phyloP scores from a whole-genome alignment of 2,888 invertebrate species.

The Poecilobothrus nobilitatus region DNA sequence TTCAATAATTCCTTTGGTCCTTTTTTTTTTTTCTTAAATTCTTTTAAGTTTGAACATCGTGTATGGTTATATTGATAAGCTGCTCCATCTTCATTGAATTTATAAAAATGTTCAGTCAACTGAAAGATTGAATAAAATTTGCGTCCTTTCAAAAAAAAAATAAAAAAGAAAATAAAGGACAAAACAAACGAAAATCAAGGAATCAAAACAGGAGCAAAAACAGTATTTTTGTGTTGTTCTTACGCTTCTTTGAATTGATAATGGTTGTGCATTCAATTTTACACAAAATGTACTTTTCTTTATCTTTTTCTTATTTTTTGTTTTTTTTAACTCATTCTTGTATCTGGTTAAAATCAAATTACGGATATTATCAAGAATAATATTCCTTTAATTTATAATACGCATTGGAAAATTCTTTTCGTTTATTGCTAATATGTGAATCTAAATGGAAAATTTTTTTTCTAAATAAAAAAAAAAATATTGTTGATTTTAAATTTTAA shows the following conservation, averaged over 20 bases:
- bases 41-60: constrained; percentile 11
- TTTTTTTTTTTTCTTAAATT: neutral
- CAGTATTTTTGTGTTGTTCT: constrained; percentile 8
- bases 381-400: neutral
- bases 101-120: constrained; percentile 32
- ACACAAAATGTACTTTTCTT: constrained; percentile 19
- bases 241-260: constrained; percentile 1
- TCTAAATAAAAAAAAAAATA: neutral
- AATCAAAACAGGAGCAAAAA: constrained; percentile 6
- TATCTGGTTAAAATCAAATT: neutral
- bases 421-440: neutral
- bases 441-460: neutral
- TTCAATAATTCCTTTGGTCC: neutral
- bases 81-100: constrained; percentile 13
- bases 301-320: neutral
- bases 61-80: constrained; percentile 27
- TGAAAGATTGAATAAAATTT: constrained; percentile 45
- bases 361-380: constrained; percentile 1
- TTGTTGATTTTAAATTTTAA: too few species aligned
- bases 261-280: constrained; percentile 16
- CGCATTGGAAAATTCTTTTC: neutral
- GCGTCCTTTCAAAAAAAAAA: constrained; percentile 26
- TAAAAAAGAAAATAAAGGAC: neutral
- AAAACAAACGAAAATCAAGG: constrained; percentile 17
- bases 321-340: neutral